phyloP scores from a whole-genome alignment of 2,797 vertebrate species.

The Macrochelys suwanniensis region DNA sequence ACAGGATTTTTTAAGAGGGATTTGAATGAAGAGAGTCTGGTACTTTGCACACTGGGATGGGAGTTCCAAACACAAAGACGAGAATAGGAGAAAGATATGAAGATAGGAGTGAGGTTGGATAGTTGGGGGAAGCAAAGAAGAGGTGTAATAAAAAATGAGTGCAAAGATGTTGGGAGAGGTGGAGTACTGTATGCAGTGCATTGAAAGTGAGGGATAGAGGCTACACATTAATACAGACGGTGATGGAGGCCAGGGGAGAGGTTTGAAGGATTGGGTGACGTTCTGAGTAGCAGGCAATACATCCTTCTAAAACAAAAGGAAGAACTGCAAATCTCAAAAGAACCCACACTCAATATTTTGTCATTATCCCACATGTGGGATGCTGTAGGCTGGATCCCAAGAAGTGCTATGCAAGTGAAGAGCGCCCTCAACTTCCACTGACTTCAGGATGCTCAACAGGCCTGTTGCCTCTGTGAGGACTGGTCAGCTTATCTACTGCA shows the following conservation, averaged over 20 bases:
- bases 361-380: background rate
- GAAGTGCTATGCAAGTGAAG: background rate
- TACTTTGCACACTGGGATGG: background rate
- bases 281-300: background rate
- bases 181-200: background rate
- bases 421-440: background rate
- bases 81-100: rapidly evolving
- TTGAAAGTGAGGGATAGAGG: background rate
- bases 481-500: background rate
- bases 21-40: background rate
- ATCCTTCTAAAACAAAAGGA: background rate
- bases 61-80: background rate
- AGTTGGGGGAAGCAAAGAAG: background rate
- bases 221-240: background rate
- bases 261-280: background rate
- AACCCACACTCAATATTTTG: rapidly evolving
- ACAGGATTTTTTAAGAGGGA: background rate
- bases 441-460: background rate
- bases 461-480: background rate
- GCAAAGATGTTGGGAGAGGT: background rate
- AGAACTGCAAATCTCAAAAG: background rate
- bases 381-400: background rate
- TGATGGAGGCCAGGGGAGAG: background rate
- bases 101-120: background rate
- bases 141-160: background rate